Evolutionary conservation across 2,888 invertebrate species (phyloP), one percentile per base, ranked within the genome.

Genomic region (Xanthorhoe designata): DNA sequence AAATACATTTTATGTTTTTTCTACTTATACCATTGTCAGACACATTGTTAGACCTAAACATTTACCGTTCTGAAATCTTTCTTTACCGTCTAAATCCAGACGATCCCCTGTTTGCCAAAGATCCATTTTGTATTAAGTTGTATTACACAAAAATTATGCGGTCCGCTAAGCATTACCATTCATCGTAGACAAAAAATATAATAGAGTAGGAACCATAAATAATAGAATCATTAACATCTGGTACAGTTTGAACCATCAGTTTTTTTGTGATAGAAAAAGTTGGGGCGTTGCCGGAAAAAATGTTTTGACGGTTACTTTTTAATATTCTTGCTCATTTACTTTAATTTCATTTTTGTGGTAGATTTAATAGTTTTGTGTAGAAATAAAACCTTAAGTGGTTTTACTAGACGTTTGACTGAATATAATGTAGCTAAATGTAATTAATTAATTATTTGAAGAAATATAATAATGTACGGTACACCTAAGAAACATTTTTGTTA

Each of bases 141-240:
- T 32, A 60, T 68, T 35, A 68, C 68, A 68, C 53, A n/a, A 64
- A 71, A 72, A 72, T 77, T 75, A 77, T 70, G 68, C 70, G 75
- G 65, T 63, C 71, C 71, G 75, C 64, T 73, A 74, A 75, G 63
- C 75, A 69, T 76, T 70, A 66, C 68, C 64, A 68, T 67, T 62
- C 64, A 51, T 58, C 54, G 75, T 69, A 64, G 69, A 73, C 70
- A 76, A 73, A 73, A 73, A 74, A 81, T 77, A 82, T 86, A 87
- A 87, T 85, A 85, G 86, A 82, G 76, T 75, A 84, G 79, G 81
- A 78, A 78, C 81, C 90, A 92, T 92, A 92, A 92, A 92, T 92
- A 92, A 92, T 91, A 90, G 90, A 90, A 92, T 92, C 91, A 92
- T 92, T 92, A 92, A 87, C 92, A 92, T 91, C 92, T 92, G 92